Conservation (phyloP, 2,888 invertebrate genomes). For the Deroplatys truncata region DNA sequence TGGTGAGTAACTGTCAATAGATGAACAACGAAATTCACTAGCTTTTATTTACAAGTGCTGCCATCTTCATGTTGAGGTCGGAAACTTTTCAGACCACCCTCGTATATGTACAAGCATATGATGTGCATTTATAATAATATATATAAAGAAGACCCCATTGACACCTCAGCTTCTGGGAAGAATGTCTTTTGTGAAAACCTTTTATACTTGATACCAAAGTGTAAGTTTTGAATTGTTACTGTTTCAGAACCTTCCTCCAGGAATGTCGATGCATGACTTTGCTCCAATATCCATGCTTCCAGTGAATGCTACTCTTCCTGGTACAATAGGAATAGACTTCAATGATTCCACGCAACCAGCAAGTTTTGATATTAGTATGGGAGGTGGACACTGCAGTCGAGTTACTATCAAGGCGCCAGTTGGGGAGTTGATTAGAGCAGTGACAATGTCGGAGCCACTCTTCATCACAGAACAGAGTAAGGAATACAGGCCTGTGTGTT, state of each 20-base stretch:
- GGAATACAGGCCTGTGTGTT: neutral
- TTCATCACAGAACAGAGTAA: slow-evolving; percentile 68
- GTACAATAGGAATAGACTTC: slow-evolving; percentile 82
- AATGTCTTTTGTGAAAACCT: no score
- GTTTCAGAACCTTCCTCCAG: slow-evolving; percentile 52
- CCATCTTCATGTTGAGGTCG: no score
- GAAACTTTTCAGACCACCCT: no score
- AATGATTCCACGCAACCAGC: slow-evolving; percentile 89
- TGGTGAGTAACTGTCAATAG: no score
- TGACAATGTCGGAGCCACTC: slow-evolving; percentile 64
- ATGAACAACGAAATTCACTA: no score
- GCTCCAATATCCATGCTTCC: slow-evolving; percentile 61
- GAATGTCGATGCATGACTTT: slow-evolving; percentile 73
- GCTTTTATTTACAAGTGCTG: no score
- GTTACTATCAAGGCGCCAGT: slow-evolving; percentile 70
- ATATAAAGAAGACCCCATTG: no score
- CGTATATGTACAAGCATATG: no score
- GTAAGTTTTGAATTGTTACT: neutral
- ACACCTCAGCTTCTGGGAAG: no score
- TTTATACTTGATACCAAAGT: no score
- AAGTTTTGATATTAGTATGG: slow-evolving; percentile 65
- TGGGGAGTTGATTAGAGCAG: slow-evolving; percentile 82
- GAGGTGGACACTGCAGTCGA: slow-evolving; percentile 37
- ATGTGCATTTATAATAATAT: no score
- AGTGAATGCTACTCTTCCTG: slow-evolving; percentile 59